Evolutionary conservation across 2,797 vertebrate species (phyloP).

Genomic region (Labroides dimidiatus): DNA sequence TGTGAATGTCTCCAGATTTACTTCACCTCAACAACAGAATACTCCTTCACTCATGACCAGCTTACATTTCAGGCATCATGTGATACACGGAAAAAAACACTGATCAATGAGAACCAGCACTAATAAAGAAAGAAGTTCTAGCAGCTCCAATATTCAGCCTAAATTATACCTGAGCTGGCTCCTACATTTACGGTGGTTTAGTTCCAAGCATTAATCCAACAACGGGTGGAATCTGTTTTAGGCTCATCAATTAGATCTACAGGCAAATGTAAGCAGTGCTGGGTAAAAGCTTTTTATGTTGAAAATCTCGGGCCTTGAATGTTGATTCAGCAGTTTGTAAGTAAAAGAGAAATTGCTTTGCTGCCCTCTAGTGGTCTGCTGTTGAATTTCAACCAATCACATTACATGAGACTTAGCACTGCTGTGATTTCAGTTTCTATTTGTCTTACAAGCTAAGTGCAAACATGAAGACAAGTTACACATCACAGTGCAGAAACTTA

Average conservation of each 20-base stretch:
- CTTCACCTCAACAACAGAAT: not conserved
- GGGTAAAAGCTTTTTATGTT: constrained; percentile 1
- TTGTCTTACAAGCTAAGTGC: too few species aligned
- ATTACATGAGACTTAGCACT: not conserved
- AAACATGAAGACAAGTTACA: too few species aligned
- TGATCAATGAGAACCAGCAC: not conserved
- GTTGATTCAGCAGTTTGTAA: not conserved
- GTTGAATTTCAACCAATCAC: not conserved
- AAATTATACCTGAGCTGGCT: not conserved
- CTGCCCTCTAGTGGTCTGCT: constrained; percentile 49
- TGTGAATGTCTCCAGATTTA: constrained; percentile 33
- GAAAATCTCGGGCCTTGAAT: constrained; percentile 1
- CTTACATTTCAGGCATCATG: not conserved
- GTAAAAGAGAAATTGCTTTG: constrained; percentile 15
- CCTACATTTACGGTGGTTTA: not conserved
- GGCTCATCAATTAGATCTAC: not conserved
- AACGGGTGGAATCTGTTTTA: not conserved
- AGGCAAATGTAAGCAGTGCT: constrained; percentile 1
- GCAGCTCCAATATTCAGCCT: not conserved
- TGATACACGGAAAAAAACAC: not conserved
- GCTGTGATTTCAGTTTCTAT: too few species aligned
- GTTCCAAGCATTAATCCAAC: not conserved
- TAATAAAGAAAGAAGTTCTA: not conserved
- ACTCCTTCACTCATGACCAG: not conserved
- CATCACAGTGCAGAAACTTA: too few species aligned